phyloP scores from a whole-genome alignment of 1,140 invertebrate genomes.

The Papilio polytes region DNA sequence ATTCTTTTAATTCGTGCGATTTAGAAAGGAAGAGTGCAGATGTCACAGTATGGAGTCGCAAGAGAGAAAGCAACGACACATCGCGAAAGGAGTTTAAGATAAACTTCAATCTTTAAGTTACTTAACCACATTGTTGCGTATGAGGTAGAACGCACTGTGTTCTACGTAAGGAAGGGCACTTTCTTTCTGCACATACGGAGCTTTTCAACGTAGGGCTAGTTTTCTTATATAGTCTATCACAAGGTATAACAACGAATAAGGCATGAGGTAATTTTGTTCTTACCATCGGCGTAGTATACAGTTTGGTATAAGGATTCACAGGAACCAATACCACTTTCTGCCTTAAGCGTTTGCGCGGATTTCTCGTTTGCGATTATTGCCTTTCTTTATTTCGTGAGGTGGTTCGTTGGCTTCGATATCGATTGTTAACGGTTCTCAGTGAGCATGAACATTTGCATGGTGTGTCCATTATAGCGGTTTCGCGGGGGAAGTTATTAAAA shows the following conservation, averaged over 20 bases:
- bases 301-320: conserved; percentile 26
- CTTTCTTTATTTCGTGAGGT: conserved; percentile 73
- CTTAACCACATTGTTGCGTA: conserved; percentile 57
- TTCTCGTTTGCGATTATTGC: conserved; percentile 72
- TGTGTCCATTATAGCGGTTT: conserved; percentile 65
- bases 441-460: conserved; percentile 74
- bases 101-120: conserved; percentile 54
- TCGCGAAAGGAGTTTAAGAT: conserved; percentile 75
- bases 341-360: conserved; percentile 54
- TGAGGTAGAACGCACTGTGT: conserved; percentile 54
- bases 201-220: conserved; percentile 61
- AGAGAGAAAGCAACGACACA: conserved; percentile 76
- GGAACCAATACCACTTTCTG: conserved; percentile 12
- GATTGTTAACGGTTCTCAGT: conserved; percentile 65
- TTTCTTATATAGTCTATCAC: conserved; percentile 43
- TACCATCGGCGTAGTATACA: conserved; percentile 23
- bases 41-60: conserved; percentile 66
- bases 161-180: conserved; percentile 61
- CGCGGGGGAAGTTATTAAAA: conserved; percentile 76
- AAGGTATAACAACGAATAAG: conserved; percentile 38
- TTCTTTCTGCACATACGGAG: conserved; percentile 61
- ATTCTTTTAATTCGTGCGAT: conserved; percentile 53
- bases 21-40: conserved; percentile 81
- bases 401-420: conserved; percentile 67
- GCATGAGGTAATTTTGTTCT: conserved; percentile 33